Conservation (phyloP, 2,113 vertebrate species). For the Rissa tridactyla region DNA sequence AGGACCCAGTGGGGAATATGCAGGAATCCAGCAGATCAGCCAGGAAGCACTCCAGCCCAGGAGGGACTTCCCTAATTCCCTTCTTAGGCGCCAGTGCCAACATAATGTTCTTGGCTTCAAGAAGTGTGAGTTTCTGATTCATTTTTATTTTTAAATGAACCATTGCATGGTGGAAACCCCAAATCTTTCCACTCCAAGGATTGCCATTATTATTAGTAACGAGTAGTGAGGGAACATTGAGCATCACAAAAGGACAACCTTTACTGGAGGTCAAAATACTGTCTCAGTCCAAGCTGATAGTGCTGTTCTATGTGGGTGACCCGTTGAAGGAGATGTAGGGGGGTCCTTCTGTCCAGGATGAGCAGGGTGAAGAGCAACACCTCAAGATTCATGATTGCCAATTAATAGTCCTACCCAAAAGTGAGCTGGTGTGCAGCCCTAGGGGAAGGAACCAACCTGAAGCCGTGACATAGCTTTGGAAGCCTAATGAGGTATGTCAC, state of each 20-base stretch:
- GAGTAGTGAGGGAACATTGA: not conserved
- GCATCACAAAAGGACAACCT: not conserved
- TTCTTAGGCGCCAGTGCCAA: not conserved
- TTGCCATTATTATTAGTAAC: not conserved
- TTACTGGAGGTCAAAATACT: not conserved
- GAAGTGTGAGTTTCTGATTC: conserved; percentile 30
- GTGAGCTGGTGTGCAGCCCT: not conserved
- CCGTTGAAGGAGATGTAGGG: not conserved
- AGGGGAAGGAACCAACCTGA: not conserved
- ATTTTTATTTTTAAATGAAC: conserved; percentile 42
- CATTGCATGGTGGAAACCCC: conserved; percentile 4
- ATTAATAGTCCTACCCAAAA: not conserved
- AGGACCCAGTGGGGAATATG: not conserved
- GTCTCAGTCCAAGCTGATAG: not conserved
- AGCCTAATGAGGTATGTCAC: not conserved
- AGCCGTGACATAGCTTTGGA: not conserved
- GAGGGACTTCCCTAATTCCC: conserved; percentile 39
- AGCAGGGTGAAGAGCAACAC: not conserved
- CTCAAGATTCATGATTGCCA: not conserved
- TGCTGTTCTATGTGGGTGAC: not conserved
- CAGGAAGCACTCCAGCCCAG: conserved; percentile 42
- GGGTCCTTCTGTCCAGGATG: not conserved
- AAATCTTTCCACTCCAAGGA: not conserved
- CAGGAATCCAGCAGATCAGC: conserved; percentile 27
- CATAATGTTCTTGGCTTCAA: conserved; percentile 2